These are phyloP conservation scores for Pantelozetes paolii DNA, from an alignment of 2,888 invertebrate genomes.

Conservation along the genomic window DNA sequence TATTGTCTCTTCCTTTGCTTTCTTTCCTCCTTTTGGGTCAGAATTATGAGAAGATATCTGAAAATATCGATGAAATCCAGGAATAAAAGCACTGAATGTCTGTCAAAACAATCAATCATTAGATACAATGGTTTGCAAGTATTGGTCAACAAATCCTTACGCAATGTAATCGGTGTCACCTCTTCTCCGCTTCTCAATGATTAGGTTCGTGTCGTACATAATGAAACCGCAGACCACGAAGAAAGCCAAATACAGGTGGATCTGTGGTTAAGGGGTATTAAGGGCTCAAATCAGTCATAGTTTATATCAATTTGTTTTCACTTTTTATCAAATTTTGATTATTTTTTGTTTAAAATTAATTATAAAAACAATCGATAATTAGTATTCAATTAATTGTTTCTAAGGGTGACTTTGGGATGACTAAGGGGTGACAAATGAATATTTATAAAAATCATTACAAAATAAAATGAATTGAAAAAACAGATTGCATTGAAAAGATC, in stretches of 20 bases:
- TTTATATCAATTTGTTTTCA: no score
- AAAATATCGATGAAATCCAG: constrained; percentile 91
- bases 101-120: not conserved
- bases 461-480: no score
- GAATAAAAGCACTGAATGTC: constrained; percentile 85
- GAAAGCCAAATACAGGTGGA: constrained; percentile 80
- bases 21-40: constrained; percentile 61
- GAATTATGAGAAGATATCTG: constrained; percentile 81
- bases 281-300: no score
- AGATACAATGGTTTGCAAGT: not conserved
- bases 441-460: no score
- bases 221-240: constrained; percentile 90
- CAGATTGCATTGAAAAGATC: no score
- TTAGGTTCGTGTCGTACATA: constrained; percentile 93
- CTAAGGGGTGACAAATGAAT: no score
- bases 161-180: constrained; percentile 85
- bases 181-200: constrained; percentile 82
- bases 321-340: no score
- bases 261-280: constrained; percentile 50
- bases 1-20: constrained; percentile 9
- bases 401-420: no score
- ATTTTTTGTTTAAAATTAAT: no score
- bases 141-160: constrained; percentile 3
- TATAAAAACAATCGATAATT: no score
- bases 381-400: no score